Evolutionary conservation across 2,113 vertebrate species (phyloP).

Genomic region (Pterophyllum scalare): DNA sequence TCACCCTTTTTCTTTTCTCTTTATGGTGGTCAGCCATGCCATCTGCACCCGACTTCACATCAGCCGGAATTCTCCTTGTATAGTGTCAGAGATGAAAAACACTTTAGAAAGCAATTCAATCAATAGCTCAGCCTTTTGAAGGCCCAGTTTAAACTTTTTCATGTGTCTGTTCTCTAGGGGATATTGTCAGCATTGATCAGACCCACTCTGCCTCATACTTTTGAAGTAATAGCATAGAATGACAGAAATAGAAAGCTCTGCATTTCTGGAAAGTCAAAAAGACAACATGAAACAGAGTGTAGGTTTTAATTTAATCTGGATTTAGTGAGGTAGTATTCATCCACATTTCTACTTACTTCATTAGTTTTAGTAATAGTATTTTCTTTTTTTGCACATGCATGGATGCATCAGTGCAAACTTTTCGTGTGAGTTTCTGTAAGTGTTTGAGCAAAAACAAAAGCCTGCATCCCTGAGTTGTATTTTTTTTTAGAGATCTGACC

Average conservation of each 20-base stretch:
- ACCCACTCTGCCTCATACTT: conserved; percentile 66
- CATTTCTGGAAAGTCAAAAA: conserved; percentile 37
- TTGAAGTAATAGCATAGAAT: conserved; percentile 59
- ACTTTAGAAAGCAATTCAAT: conserved; percentile 76
- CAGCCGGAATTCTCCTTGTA: conserved; percentile 54
- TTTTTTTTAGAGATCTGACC: background rate
- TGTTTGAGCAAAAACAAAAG: background rate
- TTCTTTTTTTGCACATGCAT: background rate
- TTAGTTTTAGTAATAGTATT: background rate
- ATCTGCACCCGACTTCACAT: conserved; percentile 64
- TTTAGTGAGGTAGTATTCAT: background rate
- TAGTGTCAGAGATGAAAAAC: conserved; percentile 67
- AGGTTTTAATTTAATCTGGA: background rate
- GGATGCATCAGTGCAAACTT: background rate
- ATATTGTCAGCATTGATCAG: conserved; percentile 75
- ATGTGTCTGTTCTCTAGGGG: conserved; percentile 67
- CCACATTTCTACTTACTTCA: background rate
- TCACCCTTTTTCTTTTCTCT: conserved; percentile 18
- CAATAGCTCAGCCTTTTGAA: conserved; percentile 78
- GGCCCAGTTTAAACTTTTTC: conserved; percentile 72
- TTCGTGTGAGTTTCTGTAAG: background rate
- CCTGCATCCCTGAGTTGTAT: background rate
- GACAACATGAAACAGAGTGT: background rate
- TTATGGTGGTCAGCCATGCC: conserved; percentile 63
- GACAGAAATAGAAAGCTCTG: conserved; percentile 47